Base-by-base conservation (phyloP, 2,888 invertebrate genomes). In the Dicyrtomina minuta region DNA sequence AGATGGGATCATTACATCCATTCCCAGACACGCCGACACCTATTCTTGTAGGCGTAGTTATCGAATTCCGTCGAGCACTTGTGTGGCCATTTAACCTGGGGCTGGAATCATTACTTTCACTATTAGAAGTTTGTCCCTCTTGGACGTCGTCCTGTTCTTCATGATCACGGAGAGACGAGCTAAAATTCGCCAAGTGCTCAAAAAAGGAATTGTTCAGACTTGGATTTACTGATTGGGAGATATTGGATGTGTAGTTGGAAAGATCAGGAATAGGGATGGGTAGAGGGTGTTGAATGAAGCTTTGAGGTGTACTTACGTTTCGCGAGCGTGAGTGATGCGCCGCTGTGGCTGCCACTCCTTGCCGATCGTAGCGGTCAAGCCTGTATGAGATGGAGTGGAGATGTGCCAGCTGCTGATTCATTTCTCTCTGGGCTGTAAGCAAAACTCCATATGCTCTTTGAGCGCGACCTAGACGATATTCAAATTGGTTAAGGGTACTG, bases 321-420 rank as follows among this genome's bases (percentile, higher is more conserved):
- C 33, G 3, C 3, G 33, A 33, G 33, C 33, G 33, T 3, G 33
- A 33, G 3, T 33, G 33, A n/a, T n/a, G n/a, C n/a, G n/a, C n/a
- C n/a, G n/a, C n/a, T n/a, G n/a, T n/a, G 33, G 33, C 33, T 5
- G 33, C 33, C 26, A n/a, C n/a, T n/a, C n/a, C n/a, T n/a, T n/a
- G 56, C n/a, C 33, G 22, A 17, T 51, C 49, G 26, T 51, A 33
- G 26, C 64, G 46, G 5, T 64, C 64, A 10, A 64, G 26, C 2
- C 64, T 22, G 6, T 64, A 51, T 12, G 64, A 64, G 8, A 64
- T 51, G 27, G 51, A 15, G 49, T 64, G 64, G 15, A 64, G 26
- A 8, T 64, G 64, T 2, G 24, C 51, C 33, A 64, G 26, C 64
- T 64, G 64, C 12, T 51, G 39, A 33, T 64, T 64, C 64, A 64